A percentile compares a stretch with the other conserved stretches of the same genome.
Evolutionary conservation across 2,888 invertebrate genomes (phyloP).

Genomic region (Synergus umbraculus): DNA sequence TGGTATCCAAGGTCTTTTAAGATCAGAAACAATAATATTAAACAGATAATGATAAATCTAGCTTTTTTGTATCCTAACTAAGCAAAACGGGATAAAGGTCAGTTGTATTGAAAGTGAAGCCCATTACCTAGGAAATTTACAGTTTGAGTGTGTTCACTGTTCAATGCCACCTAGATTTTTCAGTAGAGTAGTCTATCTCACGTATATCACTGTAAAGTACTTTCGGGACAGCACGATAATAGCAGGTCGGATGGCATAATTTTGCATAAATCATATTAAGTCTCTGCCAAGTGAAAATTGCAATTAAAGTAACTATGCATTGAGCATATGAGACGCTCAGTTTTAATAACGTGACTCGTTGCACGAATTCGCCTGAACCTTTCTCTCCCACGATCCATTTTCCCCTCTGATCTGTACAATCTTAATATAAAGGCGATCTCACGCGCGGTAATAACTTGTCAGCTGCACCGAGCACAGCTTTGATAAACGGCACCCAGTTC

Average conservation of each 20-base stretch:
- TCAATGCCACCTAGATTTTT: not conserved
- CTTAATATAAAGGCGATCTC: conserved; percentile 65
- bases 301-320: conserved; percentile 22
- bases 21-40: not conserved
- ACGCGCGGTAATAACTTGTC: conserved; percentile 66
- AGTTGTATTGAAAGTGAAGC: not conserved
- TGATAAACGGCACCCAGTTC: conserved; percentile 64
- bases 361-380: conserved; percentile 12
- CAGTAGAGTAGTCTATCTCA: conserved; percentile 6
- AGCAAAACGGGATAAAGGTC: not conserved
- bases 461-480: conserved; percentile 59
- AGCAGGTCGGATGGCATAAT: not conserved
- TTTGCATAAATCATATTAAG: conserved; percentile 27
- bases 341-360: conserved; percentile 26
- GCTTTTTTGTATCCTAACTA: not conserved
- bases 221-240: conserved; percentile 24
- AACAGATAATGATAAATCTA: not conserved
- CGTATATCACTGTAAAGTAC: conserved; percentile 24
- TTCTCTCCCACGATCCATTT: conserved; percentile 54
- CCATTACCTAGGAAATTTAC: not conserved
- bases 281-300: conserved; percentile 10
- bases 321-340: not conserved
- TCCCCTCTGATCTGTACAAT: conserved; percentile 62
- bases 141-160: not conserved
- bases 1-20: not conserved